Conservation (phyloP, 2,797 vertebrate species). For the Mormyrops attenuatus region DNA sequence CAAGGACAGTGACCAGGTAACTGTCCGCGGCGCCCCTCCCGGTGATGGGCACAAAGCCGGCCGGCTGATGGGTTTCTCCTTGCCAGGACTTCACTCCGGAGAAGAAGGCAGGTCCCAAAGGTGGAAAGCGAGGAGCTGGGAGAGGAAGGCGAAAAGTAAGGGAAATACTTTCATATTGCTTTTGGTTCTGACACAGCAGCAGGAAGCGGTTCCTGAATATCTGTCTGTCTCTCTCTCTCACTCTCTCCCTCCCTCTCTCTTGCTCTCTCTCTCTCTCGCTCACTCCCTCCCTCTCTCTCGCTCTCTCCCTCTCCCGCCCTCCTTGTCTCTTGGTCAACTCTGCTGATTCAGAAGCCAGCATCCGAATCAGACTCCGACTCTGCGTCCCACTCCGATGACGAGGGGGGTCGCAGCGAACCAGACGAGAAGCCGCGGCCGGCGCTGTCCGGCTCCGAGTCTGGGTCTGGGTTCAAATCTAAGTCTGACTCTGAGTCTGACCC, state of each 20-base stretch:
- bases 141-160: constrained; percentile 65
- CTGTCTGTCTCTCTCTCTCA: not conserved
- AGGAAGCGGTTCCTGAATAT: not conserved
- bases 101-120: constrained; percentile 67
- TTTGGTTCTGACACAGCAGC: not conserved
- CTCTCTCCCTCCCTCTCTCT: no score
- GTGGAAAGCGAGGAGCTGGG: constrained; percentile 46
- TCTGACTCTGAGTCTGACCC: constrained; percentile 80
- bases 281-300: not conserved
- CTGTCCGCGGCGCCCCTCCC: not conserved
- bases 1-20: constrained; percentile 92
- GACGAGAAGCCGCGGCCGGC: constrained; percentile 65
- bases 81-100: constrained; percentile 89
- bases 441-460: constrained; percentile 68
- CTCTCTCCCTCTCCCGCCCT: not conserved
- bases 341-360: constrained; percentile 65
- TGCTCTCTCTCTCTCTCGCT: not conserved
- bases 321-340: not conserved
- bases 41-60: no score
- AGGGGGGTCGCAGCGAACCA: constrained; percentile 57
- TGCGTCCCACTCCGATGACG: constrained; percentile 68
- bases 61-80: not conserved
- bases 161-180: not conserved
- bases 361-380: constrained; percentile 80
- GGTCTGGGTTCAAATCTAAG: constrained; percentile 67